Base-by-base conservation (phyloP, 2,888 invertebrate species). In the Smittia aterrima region DNA sequence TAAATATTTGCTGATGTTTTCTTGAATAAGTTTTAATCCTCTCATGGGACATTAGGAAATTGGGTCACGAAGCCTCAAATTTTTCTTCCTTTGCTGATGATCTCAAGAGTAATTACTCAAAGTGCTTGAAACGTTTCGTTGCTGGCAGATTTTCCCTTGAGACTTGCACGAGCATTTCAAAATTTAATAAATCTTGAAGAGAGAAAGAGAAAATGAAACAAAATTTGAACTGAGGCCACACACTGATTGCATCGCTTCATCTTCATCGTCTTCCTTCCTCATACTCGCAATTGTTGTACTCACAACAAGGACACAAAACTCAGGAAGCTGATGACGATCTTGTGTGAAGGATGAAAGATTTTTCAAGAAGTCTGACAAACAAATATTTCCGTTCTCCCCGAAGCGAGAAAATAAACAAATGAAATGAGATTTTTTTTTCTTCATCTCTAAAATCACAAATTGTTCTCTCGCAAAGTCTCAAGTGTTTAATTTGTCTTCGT, bases 401-500 rank as follows among this genome's bases (percentile, higher is more conserved):
- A 18, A 7, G 9, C 47, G 47, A 16, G 47, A 13, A 47, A 47
- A 47, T 47, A 47, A 47, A 47, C 47, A 47, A 47, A 47, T 47
- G 20, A 58, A 58, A 58, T 20, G 22, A 58, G 16, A 47, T 47
- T 47, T 47, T 47, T 47, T n/a, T 47, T n/a, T 47, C 38, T 47
- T 47, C 11, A 18, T 58, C 18, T 64, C 20, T 24, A 58, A 58
- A 58, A 58, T 20, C 58, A 58, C 58, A 58, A 58, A 58, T 24
- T 22, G 24, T 22, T 58, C 20, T 64, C 58, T 58, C 22, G 18
- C 41, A 24, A n/a, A 13, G 67, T 70, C 68, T 70, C 68, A 22
- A 70, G 68, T 70, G 68, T 53, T 70, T 70, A 70, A 70, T 70
- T 70, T 70, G 68, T 70, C 68, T 70, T 53, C 68, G n/a, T 70